These are phyloP conservation scores for Aurelia sp. DNA, from an alignment of 30 jellyfish, hydroid and myxozoan genomes.

Conservation along the genomic window DNA sequence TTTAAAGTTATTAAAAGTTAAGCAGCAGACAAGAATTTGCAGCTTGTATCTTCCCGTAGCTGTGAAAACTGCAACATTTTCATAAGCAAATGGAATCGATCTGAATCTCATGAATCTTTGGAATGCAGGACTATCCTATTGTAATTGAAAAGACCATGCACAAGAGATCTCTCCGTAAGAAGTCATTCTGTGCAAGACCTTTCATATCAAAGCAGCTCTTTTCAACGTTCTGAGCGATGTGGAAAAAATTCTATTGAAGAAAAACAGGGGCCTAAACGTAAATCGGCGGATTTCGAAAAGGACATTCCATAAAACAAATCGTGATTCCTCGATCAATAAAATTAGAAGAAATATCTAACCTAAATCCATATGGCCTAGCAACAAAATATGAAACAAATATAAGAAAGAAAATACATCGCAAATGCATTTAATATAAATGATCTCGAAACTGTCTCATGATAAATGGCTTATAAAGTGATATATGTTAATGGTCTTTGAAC, in stretches of 20 bases:
- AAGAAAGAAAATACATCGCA: neutral
- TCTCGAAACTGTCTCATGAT: neutral
- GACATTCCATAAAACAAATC: neutral
- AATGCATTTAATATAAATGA: slow-evolving; percentile 6
- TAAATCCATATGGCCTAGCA: neutral
- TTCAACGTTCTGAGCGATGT: neutral
- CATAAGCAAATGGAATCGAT: neutral
- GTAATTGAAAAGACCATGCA: neutral
- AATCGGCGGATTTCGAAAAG: neutral
- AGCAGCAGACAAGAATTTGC: too few species aligned
- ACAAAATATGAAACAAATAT: neutral
- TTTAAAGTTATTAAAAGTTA: too few species aligned
- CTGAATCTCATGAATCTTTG: neutral
- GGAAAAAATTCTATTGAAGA: neutral
- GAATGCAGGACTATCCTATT: neutral
- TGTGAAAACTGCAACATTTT: too few species aligned
- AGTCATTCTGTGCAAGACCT: neutral
- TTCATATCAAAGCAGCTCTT: neutral
- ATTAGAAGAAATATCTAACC: neutral
- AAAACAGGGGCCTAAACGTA: neutral
- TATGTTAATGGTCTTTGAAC: slow-evolving; percentile 9
- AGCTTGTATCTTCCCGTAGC: too few species aligned
- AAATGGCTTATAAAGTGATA: neutral
- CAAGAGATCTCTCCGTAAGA: neutral
- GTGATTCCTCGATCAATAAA: neutral